A percentile compares a stretch with the other conserved stretches of the same genome.
phyloP scores from a whole-genome alignment of 2,888 invertebrate species.

The Megalurothrips usitatus region DNA sequence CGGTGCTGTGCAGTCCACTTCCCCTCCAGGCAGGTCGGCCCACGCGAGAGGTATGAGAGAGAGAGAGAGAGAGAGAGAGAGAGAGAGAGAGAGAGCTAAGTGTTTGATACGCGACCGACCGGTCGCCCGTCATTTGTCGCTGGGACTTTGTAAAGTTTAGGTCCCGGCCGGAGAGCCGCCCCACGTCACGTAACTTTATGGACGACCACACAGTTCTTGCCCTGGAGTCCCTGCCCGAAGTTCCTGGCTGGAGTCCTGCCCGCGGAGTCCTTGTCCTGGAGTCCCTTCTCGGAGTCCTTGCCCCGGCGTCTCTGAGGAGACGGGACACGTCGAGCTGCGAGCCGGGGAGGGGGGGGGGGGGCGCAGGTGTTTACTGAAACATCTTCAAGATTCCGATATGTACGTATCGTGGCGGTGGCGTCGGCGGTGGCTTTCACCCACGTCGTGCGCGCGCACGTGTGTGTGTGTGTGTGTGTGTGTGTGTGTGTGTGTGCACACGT shows the following conservation, averaged over 20 bases:
- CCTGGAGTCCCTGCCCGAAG: neutral
- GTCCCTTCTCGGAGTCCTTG: too few relatives aligned
- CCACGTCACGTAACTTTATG: too few relatives aligned
- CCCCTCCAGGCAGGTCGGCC: too few relatives aligned
- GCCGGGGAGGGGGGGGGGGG: neutral
- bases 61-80: neutral
- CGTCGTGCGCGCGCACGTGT: neutral
- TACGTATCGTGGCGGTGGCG: neutral
- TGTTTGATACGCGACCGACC: neutral
- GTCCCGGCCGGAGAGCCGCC: too few relatives aligned
- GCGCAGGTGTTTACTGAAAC: conserved; percentile 3
- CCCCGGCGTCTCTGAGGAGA: neutral
- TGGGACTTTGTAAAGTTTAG: too few relatives aligned
- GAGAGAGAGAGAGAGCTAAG: neutral
- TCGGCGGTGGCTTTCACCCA: neutral
- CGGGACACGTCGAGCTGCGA: neutral
- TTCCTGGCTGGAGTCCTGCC: too few relatives aligned
- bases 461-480: neutral
- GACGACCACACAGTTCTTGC: neutral
- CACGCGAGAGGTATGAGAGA: neutral
- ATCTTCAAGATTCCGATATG: conserved; percentile 11
- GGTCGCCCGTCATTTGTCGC: neutral
- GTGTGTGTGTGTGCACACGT: neutral
- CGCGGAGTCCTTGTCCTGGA: too few relatives aligned
- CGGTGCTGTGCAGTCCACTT: neutral